Percentiles rank a stretch among this genome's conserved stretches.
phyloP scores from a whole-genome alignment of 35 echinoderm and acorn worm species.

The Hemicentrotus pulcherrimus region DNA sequence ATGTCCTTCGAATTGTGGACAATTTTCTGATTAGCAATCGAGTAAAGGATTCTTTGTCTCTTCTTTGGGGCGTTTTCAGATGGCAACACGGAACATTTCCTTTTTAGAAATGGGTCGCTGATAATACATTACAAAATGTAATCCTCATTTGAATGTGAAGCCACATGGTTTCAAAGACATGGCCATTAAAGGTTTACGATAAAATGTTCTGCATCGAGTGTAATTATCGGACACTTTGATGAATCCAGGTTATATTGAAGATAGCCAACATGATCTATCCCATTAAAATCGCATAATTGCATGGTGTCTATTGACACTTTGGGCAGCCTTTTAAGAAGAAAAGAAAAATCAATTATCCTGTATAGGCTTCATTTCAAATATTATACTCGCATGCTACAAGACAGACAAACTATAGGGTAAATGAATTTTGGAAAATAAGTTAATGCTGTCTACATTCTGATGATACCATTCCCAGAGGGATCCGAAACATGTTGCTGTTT shows the following conservation, averaged over 20 bases:
- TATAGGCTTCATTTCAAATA: no score
- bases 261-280: neutral
- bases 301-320: no score
- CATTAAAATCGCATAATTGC: neutral
- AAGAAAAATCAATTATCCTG: neutral
- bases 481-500: no score
- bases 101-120: neutral
- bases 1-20: neutral
- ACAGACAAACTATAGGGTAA: no score
- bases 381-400: no score
- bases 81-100: neutral
- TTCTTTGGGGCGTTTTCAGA: neutral
- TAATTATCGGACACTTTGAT: neutral
- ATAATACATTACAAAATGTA: neutral
- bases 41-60: neutral
- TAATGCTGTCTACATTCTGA: no score
- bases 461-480: no score
- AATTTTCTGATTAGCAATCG: neutral
- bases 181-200: neutral
- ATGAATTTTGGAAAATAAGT: no score
- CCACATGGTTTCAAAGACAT: neutral
- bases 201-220: neutral
- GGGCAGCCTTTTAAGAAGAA: neutral
- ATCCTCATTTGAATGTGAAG: neutral
- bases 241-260: no score